These are phyloP conservation scores for Ptilorrhoa leucosticta DNA, from an alignment of 2,113 vertebrate species.

Conservation along the genomic window DNA sequence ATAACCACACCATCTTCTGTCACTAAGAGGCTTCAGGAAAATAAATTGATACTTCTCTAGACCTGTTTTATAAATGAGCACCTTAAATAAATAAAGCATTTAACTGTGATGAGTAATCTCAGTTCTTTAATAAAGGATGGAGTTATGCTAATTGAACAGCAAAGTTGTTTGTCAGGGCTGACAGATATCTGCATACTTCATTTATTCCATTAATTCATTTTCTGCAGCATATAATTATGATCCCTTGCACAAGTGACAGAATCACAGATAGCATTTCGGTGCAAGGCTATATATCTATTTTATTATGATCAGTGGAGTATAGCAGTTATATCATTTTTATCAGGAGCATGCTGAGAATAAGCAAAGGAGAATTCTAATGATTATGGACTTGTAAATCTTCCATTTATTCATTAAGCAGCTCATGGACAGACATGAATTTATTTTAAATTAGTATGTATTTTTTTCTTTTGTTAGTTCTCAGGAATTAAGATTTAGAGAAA, in stretches of 20 bases:
- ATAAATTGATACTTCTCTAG: conserved; percentile 32
- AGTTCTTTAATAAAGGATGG: conserved; percentile 60
- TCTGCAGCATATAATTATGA: conserved; percentile 51
- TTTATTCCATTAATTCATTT: conserved; percentile 63
- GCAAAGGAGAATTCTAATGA: background rate
- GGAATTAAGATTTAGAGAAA: background rate
- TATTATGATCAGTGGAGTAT: background rate
- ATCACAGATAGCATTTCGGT: conserved; percentile 31
- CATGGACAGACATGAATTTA: background rate
- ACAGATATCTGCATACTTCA: conserved; percentile 51
- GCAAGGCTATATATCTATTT: background rate
- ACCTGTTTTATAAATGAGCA: conserved; percentile 42
- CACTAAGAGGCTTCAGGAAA: background rate
- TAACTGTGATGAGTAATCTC: conserved; percentile 48
- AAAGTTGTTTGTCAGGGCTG: conserved; percentile 61
- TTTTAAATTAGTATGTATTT: background rate
- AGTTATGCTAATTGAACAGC: conserved; percentile 69
- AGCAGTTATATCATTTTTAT: background rate
- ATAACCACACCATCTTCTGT: background rate
- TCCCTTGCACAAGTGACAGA: conserved; percentile 40
- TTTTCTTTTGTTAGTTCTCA: background rate
- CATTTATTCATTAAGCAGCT: background rate
- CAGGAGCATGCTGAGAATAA: conserved; percentile 3
- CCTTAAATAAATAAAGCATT: conserved; percentile 67
- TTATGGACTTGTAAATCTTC: conserved; percentile 4